Evolutionary conservation across 2,113 vertebrate genomes (phyloP).

Genomic region (Romanogobio albipinnatus): DNA sequence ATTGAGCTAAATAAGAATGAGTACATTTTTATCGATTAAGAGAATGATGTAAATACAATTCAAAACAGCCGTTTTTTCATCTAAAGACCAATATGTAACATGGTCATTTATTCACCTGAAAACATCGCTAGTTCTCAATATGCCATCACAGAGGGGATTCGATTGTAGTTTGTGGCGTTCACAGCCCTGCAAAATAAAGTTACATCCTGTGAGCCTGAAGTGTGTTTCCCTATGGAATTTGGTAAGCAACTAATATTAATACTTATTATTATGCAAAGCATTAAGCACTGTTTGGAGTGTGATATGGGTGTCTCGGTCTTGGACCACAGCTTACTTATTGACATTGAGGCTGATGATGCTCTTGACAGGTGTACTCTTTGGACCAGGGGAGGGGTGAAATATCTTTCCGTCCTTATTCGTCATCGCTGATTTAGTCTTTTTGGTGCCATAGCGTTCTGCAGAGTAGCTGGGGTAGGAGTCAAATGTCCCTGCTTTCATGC

Average conservation of each 20-base stretch:
- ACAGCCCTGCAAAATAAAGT: conserved; percentile 62
- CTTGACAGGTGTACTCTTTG: conserved; percentile 79
- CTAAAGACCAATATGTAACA: not conserved
- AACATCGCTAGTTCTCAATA: conserved; percentile 44
- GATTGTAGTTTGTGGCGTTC: conserved; percentile 63
- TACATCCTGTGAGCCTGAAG: not conserved
- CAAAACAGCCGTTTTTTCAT: not conserved
- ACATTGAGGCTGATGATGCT: conserved; percentile 81
- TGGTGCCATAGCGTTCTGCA: conserved; percentile 68
- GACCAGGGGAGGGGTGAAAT: conserved; percentile 76
- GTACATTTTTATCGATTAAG: not conserved
- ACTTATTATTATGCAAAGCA: not conserved
- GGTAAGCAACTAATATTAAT: not conserved
- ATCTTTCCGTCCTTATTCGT: conserved; percentile 62
- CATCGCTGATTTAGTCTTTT: conserved; percentile 44
- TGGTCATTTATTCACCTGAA: not conserved
- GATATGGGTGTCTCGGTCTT: not conserved
- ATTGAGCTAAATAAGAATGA: no score
- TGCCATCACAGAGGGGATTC: conserved; percentile 58
- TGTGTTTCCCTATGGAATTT: not conserved
- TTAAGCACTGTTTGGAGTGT: not conserved
- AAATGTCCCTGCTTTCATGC: conserved; percentile 88
- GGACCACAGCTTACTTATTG: conserved; percentile 72
- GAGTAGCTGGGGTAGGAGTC: conserved; percentile 79
- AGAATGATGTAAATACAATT: not conserved